Evolutionary conservation across 2,797 vertebrate species (phyloP).

Genomic region (Sebastes wilsoni): DNA sequence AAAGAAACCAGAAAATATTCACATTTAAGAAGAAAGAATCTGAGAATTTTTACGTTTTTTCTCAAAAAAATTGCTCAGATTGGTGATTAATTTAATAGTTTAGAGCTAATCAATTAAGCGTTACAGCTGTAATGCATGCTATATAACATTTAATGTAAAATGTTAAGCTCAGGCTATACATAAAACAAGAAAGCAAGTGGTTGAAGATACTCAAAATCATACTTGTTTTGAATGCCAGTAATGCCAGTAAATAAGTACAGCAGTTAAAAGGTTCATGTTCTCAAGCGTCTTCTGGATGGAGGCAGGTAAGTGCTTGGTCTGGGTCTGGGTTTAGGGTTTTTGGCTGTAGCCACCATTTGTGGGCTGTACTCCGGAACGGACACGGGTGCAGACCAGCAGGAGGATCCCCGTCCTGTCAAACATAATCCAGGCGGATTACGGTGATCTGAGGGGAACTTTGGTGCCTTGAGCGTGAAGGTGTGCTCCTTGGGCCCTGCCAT

Average conservation of each 20-base stretch:
- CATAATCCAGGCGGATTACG: constrained; percentile 77
- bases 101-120: too few relatives aligned
- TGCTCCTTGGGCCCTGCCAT: constrained; percentile 74
- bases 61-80: too few relatives aligned
- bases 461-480: constrained; percentile 81
- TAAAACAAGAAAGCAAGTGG: not conserved
- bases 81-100: too few relatives aligned
- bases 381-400: constrained; percentile 66
- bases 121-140: not conserved
- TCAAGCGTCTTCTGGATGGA: constrained; percentile 24
- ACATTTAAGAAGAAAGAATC: too few relatives aligned
- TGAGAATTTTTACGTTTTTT: accelerated
- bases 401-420: constrained; percentile 77
- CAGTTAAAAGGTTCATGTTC: constrained; percentile 23
- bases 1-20: too few relatives aligned
- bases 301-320: constrained; percentile 10
- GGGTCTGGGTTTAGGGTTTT: constrained; percentile 21
- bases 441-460: constrained; percentile 84
- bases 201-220: not conserved
- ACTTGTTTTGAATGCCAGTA: too few relatives aligned
- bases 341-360: constrained; percentile 53
- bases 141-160: not conserved
- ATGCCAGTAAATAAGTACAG: not conserved
- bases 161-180: not conserved
- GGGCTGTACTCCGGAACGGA: constrained; percentile 39